A percentile compares a stretch with the other conserved stretches of the same genome.
phyloP scores from a whole-genome alignment of 2,888 invertebrate genomes.

The Dascillus cervinus region DNA sequence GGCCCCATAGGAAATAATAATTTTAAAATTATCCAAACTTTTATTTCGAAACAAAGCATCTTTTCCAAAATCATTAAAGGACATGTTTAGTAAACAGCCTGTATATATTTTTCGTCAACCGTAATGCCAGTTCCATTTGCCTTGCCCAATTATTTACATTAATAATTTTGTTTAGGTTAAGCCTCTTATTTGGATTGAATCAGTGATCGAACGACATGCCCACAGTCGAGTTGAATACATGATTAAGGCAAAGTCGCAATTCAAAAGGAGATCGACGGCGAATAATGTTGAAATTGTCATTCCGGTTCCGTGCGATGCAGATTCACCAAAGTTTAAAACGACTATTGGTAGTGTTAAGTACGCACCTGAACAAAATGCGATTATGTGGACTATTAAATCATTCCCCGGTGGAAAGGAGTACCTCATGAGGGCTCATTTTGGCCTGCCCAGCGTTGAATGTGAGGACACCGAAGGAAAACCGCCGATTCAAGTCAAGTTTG shows the following conservation, averaged over 20 bases:
- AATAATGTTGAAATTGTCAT: conserved; percentile 98
- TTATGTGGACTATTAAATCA: conserved; percentile 96
- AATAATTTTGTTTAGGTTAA: conserved; percentile 52
- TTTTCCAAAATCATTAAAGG: no score
- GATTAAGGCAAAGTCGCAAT: conserved; percentile 98
- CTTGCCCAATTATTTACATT: no score
- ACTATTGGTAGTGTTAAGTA: conserved; percentile 96
- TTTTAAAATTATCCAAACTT: no score
- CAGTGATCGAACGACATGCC: conserved; percentile 93
- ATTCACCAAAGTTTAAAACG: conserved; percentile 97
- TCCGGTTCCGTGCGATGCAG: conserved; percentile 93
- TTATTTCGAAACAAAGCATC: no score
- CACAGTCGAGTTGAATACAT: conserved; percentile 98
- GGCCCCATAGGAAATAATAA: no score
- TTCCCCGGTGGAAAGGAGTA: conserved; percentile 98
- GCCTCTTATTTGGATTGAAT: conserved; percentile 98
- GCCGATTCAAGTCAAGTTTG: conserved; percentile 97
- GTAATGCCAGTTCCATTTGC: no score
- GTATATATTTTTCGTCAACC: no score
- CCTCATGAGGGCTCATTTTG: conserved; percentile 96
- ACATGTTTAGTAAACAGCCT: no score
- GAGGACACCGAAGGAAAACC: conserved; percentile 95
- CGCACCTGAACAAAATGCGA: conserved; percentile 92
- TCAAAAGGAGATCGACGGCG: conserved; percentile 93
- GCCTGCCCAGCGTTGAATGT: conserved; percentile 89